These are phyloP conservation scores for Euproctis similis DNA, from an alignment of 2,888 invertebrate species.

Conservation along the genomic window DNA sequence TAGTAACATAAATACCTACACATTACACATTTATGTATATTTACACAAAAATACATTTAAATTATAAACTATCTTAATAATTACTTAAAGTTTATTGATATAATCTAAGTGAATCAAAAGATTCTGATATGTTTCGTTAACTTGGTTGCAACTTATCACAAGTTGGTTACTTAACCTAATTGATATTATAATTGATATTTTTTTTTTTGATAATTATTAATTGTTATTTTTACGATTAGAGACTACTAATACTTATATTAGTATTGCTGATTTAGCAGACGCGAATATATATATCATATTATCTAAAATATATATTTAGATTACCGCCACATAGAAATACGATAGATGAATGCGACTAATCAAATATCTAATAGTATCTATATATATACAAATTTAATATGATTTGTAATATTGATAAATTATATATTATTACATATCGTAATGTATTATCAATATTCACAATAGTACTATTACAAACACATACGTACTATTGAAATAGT, in stretches of 20 bases:
- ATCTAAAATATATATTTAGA: constrained; percentile 23
- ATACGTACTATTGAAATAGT: constrained; percentile 15
- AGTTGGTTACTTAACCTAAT: constrained; percentile 44
- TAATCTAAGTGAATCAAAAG: constrained; percentile 78
- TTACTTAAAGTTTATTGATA: constrained; percentile 23
- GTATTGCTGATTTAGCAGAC: constrained; percentile 58
- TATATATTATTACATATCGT: constrained; percentile 1
- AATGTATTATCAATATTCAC: constrained; percentile 6
- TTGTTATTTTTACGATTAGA: constrained; percentile 32
- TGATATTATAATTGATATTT: constrained; percentile 55
- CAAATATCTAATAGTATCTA: constrained; percentile 5
- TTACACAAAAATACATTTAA: constrained; percentile 31
- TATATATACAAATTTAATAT: too few relatives aligned
- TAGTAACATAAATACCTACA: constrained; percentile 31
- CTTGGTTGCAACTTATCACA: constrained; percentile 81
- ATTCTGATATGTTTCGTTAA: constrained; percentile 84
- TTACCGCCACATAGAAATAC: constrained; percentile 10
- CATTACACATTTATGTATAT: constrained; percentile 32
- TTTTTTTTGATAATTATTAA: constrained; percentile 43
- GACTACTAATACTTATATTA: constrained; percentile 39
- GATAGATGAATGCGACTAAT: constrained; percentile 3
- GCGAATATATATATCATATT: constrained; percentile 23
- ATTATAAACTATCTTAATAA: constrained; percentile 20
- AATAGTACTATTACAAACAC: constrained; percentile 4
- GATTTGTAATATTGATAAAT: constrained; percentile 6